Base-by-base conservation (phyloP, 2,113 vertebrate genomes). In the Seriola rivoliana region DNA sequence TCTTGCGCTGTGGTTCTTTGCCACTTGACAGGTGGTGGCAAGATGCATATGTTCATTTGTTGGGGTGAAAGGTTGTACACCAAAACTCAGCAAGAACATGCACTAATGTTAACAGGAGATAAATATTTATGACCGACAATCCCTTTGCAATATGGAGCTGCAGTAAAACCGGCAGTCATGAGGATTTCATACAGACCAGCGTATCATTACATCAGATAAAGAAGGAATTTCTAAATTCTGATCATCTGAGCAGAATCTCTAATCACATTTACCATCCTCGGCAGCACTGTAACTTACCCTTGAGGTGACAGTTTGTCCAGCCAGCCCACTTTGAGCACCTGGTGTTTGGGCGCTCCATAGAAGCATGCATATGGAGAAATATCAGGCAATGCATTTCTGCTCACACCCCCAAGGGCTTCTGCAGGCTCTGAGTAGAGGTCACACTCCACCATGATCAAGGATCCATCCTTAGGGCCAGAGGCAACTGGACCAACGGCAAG, bases 281-380 rank as follows among this genome's bases (percentile, higher is more conserved):
- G 17, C 29, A 6, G 50, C 1, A 25, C 3, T 29, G 29, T 13
- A 5, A 77, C 93, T 67, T 94, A 99, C 98, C 98, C 95, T 91
- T 99, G 97, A 86, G 98, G 98, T 0, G 97, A 99, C 16, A 98
- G 96, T 82, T 99, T 99, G 92, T 99, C 98, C 90, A 99, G 94
- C 98, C 98, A 99, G 32, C 97, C 98, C 9, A 94, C 94, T 94
- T 97, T 98, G 75, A 94, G 65, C 66, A 93, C 93, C 40, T 94
- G 94, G 65, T 87, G 91, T 55, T 88, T 82, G 40, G 95, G 92
- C 0, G 93, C 82, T 67, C 96, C 96, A 44, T 99, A 99, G 93
- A 97, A 99, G 82, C 98, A 99, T 3, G 98, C 98, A n/a, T 99
- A 99, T 0, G 98, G 98, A 17, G 96, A 95, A 87, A 99, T 99